Evolutionary conservation across 2,113 vertebrate genomes (phyloP).

Genomic region (Corythaeola cristata): DNA sequence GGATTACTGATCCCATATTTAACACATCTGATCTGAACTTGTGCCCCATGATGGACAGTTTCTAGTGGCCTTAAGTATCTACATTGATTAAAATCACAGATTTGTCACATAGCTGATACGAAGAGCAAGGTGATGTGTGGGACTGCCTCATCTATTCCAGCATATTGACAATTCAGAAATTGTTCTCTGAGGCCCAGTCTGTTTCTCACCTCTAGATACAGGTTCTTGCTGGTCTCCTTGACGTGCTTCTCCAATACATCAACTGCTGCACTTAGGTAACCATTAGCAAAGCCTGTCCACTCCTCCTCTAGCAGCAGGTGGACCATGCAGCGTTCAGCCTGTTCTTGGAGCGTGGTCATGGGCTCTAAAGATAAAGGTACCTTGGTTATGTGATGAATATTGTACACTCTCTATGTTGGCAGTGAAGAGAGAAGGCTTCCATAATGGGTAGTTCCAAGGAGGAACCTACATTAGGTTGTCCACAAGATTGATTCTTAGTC

Average conservation of each 20-base stretch:
- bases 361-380: neutral
- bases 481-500: neutral
- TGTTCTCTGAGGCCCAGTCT: neutral
- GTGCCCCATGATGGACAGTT: neutral
- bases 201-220: neutral
- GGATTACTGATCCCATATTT: neutral
- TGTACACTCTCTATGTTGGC: neutral
- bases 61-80: neutral
- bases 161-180: neutral
- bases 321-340: neutral
- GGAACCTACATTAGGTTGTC: neutral
- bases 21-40: neutral
- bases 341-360: neutral
- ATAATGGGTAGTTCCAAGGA: neutral
- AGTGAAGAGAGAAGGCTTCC: neutral
- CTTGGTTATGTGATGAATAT: neutral
- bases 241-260: neutral
- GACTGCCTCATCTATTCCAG: neutral
- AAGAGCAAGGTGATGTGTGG: neutral
- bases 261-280: neutral
- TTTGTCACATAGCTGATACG: neutral
- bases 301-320: neutral
- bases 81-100: neutral
- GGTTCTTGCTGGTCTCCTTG: neutral
- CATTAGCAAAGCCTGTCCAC: neutral